These are phyloP conservation scores for Henricia sp. DNA, from an alignment of 53 echinoderm and acorn worm genomes.

Conservation along the genomic window DNA sequence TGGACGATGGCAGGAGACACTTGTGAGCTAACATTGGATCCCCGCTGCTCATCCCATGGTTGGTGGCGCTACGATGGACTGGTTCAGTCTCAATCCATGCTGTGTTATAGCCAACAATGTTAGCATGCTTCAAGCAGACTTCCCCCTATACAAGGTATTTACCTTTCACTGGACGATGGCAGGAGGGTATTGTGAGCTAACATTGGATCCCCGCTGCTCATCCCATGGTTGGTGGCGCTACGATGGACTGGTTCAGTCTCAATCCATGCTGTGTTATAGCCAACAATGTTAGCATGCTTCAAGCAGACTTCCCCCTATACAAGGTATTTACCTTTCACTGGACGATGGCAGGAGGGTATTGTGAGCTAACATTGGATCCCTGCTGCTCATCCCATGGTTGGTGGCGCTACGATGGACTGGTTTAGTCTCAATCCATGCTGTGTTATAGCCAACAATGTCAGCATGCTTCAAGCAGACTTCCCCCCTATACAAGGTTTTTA, in stretches of 20 bases:
- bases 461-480: conserved; percentile 58
- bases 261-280: conserved; percentile 77
- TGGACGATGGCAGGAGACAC: conserved; percentile 29
- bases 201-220: no score
- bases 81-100: conserved; percentile 76
- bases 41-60: not conserved
- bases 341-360: no score
- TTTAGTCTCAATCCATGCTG: conserved; percentile 70
- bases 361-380: no score
- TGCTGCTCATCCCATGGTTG: no score
- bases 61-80: not conserved
- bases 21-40: not conserved
- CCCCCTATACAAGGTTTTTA: no score
- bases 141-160: no score
- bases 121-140: conserved; percentile 66
- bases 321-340: no score
- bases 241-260: conserved; percentile 44
- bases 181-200: conserved; percentile 54
- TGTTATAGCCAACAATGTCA: conserved; percentile 75
- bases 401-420: conserved; percentile 23
- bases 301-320: no score
- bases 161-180: no score
- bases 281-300: conserved; percentile 69
- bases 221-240: no score
- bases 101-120: conserved; percentile 79